A percentile compares a stretch with the other conserved stretches of the same genome.
Conservation (phyloP, 2,888 invertebrate genomes). For the Lasioglossum marginatum region DNA sequence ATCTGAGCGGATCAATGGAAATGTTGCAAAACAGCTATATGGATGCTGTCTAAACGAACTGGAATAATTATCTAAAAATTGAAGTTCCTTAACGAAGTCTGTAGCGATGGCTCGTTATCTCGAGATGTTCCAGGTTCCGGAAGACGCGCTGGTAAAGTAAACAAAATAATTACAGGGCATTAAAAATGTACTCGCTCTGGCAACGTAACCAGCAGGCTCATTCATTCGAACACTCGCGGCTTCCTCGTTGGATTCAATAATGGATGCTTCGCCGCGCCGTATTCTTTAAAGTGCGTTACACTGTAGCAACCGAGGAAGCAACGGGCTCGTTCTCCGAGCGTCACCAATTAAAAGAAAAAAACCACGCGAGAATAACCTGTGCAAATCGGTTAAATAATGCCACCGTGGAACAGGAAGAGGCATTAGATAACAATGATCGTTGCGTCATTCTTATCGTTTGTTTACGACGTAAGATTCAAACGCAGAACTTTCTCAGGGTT, state of each 20-base stretch:
- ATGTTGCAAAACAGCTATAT: no score
- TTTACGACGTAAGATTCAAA: not conserved
- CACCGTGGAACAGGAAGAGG: not conserved
- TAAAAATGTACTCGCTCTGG: not conserved
- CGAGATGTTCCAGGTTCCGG: not conserved
- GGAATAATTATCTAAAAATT: not conserved
- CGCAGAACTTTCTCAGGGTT: not conserved
- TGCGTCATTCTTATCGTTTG: not conserved
- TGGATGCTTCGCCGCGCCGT: not conserved
- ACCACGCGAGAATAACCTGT: slow-evolving; percentile 2
- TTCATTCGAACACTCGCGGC: slow-evolving; percentile 3
- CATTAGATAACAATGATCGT: not conserved
- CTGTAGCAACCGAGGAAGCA: not conserved
- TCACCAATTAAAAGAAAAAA: not conserved
- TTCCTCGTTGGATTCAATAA: slow-evolving; percentile 6
- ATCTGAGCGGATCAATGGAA: no score
- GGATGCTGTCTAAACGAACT: not conserved
- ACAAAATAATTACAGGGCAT: slow-evolving; percentile 7
- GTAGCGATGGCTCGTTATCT: not conserved
- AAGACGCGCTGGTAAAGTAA: not conserved
- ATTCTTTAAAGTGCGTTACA: slow-evolving; percentile 7
- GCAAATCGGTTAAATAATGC: not conserved
- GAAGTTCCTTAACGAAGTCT: not conserved
- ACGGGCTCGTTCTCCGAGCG: not conserved
- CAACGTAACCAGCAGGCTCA: not conserved